These are phyloP conservation scores for Allolobophora icterica DNA, from an alignment of 2,888 invertebrate genomes.

Conservation along the genomic window DNA sequence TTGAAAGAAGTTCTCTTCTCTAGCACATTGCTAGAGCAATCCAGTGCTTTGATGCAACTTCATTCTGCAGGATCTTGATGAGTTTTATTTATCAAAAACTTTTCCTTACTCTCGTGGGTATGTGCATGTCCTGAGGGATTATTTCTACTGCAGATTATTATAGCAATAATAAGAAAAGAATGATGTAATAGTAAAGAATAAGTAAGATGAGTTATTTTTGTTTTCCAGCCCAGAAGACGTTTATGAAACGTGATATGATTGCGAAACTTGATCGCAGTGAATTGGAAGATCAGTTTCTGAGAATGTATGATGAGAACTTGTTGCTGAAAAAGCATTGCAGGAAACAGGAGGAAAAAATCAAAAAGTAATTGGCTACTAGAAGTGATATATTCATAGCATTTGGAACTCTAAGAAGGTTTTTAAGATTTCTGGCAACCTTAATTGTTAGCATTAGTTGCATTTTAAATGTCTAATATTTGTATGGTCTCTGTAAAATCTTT, in stretches of 20 bases:
- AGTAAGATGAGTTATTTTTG: slow-evolving; percentile 4
- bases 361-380: slow-evolving; percentile 59
- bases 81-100: neutral
- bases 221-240: slow-evolving; percentile 21
- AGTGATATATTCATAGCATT: neutral
- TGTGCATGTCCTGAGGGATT: neutral
- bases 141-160: no score
- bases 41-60: neutral
- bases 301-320: slow-evolving; percentile 72
- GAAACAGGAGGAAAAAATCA: slow-evolving; percentile 72
- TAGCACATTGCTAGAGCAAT: neutral
- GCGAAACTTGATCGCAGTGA: slow-evolving; percentile 71
- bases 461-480: neutral
- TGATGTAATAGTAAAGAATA: neutral
- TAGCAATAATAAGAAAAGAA: no score
- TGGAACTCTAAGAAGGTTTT: neutral
- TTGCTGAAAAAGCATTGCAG: slow-evolving; percentile 73
- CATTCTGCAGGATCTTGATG: neutral
- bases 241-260: slow-evolving; percentile 34
- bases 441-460: neutral
- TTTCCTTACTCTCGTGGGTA: neutral
- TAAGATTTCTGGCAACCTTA: neutral
- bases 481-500: neutral
- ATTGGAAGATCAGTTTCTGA: slow-evolving; percentile 74
- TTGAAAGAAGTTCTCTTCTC: neutral